phyloP scores from a whole-genome alignment of 2,113 vertebrate genomes.

The Melanostigma gelatinosum region DNA sequence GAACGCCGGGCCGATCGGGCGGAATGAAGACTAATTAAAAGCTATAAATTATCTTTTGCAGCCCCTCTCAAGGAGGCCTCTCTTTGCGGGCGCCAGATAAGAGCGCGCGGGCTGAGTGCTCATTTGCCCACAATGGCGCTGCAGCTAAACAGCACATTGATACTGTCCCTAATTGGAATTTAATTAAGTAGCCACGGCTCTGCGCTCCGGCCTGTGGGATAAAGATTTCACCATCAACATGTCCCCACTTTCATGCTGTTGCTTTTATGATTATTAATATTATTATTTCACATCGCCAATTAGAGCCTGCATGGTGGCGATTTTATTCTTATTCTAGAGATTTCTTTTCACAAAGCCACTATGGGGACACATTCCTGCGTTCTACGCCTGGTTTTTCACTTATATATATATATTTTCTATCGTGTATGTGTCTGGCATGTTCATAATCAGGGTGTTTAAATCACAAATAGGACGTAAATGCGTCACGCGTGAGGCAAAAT shows the following conservation, averaged over 20 bases:
- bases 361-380: background rate
- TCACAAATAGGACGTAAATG: background rate
- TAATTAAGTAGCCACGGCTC: conserved; percentile 96
- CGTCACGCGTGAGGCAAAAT: too few species aligned
- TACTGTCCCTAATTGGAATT: conserved; percentile 99
- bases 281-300: conserved; percentile 70
- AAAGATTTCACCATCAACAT: conserved; percentile 98
- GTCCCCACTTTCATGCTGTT: conserved; percentile 66
- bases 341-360: background rate
- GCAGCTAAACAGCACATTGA: conserved; percentile 97
- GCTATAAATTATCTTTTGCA: conserved; percentile 96
- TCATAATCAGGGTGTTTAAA: background rate
- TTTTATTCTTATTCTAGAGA: conserved; percentile 20
- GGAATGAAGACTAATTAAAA: conserved; percentile 99
- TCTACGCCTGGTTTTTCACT: background rate
- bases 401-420: background rate
- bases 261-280: conserved; percentile 64
- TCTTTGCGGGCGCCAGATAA: conserved; percentile 93
- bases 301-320: conserved; percentile 41
- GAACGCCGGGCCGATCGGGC: conserved; percentile 96
- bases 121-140: conserved; percentile 95
- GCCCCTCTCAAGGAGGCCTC: conserved; percentile 92
- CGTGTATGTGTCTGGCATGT: background rate
- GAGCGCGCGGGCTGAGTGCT: conserved; percentile 87
- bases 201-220: conserved; percentile 88